A percentile compares a stretch with the other conserved stretches of the same genome.
These are phyloP conservation scores for Perodicticus potto DNA, from an alignment of 2,797 vertebrate genomes.

Conservation along the genomic window DNA sequence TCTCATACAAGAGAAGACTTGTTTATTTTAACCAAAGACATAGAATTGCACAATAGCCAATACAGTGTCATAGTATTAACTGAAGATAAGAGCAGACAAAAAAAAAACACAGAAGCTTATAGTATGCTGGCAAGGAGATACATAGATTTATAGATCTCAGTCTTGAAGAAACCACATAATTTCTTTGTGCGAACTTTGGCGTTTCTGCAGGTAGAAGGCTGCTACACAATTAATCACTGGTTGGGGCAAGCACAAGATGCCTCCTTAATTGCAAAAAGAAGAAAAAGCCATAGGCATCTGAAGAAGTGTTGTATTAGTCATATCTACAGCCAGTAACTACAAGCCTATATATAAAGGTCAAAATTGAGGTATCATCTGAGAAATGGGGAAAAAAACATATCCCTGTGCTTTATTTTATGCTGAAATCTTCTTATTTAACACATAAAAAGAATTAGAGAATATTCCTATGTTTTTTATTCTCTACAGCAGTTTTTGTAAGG, in stretches of 20 bases:
- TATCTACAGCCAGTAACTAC: slow-evolving; percentile 1
- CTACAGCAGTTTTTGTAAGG: slow-evolving; percentile 25
- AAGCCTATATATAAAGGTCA: background rate
- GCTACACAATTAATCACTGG: background rate
- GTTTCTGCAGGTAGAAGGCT: background rate
- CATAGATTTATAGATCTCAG: background rate
- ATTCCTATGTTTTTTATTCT: slow-evolving; percentile 24
- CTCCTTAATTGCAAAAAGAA: background rate
- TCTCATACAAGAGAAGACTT: slow-evolving; percentile 50
- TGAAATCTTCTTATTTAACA: background rate
- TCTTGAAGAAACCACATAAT: slow-evolving; percentile 26
- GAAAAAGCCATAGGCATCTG: background rate
- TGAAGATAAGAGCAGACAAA: slow-evolving; percentile 32
- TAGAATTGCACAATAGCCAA: slow-evolving; percentile 19
- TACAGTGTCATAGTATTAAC: background rate
- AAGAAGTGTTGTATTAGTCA: background rate
- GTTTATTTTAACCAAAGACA: slow-evolving; percentile 40
- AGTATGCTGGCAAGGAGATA: slow-evolving; percentile 22
- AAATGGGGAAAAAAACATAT: slow-evolving; percentile 40
- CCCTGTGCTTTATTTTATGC: slow-evolving; percentile 23
- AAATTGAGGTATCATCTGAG: slow-evolving; percentile 43
- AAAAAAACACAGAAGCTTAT: slow-evolving; percentile 29
- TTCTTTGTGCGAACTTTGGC: background rate
- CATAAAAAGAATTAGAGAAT: background rate
- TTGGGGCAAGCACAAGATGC: background rate